phyloP scores from a whole-genome alignment of 1,140 invertebrate species.

The Probaryconus sp. region DNA sequence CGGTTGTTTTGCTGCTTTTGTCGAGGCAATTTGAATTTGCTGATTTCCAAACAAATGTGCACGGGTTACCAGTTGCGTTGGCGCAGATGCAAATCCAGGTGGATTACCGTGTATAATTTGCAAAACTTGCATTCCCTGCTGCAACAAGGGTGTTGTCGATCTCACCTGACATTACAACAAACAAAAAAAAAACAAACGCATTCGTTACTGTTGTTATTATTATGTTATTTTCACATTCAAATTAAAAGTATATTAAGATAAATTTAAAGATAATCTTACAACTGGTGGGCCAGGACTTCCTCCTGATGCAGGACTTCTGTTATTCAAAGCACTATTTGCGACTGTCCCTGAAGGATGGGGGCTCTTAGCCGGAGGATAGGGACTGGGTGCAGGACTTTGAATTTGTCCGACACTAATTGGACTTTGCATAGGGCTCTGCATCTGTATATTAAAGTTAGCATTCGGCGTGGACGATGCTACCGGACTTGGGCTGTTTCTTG shows the following conservation, averaged over 20 bases:
- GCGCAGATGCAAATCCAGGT: slow-evolving; percentile 72
- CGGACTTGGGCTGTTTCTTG: slow-evolving; percentile 76
- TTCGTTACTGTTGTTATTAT: no score
- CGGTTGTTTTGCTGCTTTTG: slow-evolving; percentile 75
- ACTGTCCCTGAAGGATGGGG: slow-evolving; percentile 71
- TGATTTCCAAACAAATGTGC: slow-evolving; percentile 76
- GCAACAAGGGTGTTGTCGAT: slow-evolving; percentile 75
- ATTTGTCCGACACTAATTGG: slow-evolving; percentile 76
- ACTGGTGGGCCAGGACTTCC: slow-evolving; percentile 76
- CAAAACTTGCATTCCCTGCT: slow-evolving; percentile 77
- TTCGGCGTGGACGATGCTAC: slow-evolving; percentile 71
- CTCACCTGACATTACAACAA: slow-evolving; percentile 66
- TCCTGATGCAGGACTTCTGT: slow-evolving; percentile 74
- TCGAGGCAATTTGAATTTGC: slow-evolving; percentile 76
- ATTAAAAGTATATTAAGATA: no score
- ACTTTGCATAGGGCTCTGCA: slow-evolving; percentile 77
- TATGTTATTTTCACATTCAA: no score
- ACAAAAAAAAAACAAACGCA: not conserved
- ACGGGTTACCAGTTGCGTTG: slow-evolving; percentile 72
- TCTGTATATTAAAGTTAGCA: slow-evolving; percentile 72
- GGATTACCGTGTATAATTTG: slow-evolving; percentile 76
- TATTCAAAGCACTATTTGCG: slow-evolving; percentile 67
- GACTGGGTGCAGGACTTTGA: slow-evolving; percentile 76
- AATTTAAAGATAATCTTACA: slow-evolving; percentile 63
- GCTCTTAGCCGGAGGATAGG: slow-evolving; percentile 76